Conservation (phyloP, 2,888 invertebrate species). For the Drosophila setosimentum region DNA sequence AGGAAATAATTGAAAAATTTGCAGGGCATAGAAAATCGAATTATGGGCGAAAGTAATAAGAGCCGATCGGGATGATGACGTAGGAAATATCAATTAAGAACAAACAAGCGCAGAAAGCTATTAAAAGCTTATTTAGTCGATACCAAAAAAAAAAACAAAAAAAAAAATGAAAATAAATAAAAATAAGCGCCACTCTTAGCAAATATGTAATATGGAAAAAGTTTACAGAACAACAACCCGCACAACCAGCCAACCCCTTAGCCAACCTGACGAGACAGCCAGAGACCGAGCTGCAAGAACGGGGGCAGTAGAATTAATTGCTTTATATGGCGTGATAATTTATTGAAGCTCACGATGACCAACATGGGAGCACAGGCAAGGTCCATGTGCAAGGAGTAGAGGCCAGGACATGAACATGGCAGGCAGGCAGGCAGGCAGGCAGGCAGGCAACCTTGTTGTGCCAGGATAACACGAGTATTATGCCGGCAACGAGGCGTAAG, state of each 20-base stretch:
- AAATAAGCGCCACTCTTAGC: constrained; percentile 48
- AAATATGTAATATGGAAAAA: constrained; percentile 43
- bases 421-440: not conserved
- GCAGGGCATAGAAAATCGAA: constrained; percentile 68
- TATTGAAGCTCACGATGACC: constrained; percentile 82
- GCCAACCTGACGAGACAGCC: constrained; percentile 20
- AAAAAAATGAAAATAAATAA: constrained; percentile 50
- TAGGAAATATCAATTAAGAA: constrained; percentile 73
- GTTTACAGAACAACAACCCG: constrained; percentile 4
- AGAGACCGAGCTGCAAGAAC: constrained; percentile 34
- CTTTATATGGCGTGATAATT: constrained; percentile 84
- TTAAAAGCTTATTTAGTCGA: constrained; percentile 78
- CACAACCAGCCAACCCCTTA: not conserved
- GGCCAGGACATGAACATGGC: constrained; percentile 43
- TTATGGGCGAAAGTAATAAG: constrained; percentile 68
- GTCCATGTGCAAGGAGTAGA: constrained; percentile 13
- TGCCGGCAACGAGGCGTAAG: constrained; percentile 76
- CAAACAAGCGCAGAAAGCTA: constrained; percentile 65
- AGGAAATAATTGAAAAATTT: constrained; percentile 78
- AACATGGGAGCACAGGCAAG: constrained; percentile 72
- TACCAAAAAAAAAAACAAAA: constrained; percentile 52
- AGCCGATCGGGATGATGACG: constrained; percentile 24
- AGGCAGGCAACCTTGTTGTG: constrained; percentile 45
- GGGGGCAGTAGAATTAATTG: constrained; percentile 81
- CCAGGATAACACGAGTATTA: constrained; percentile 77